phyloP scores from a whole-genome alignment of 2,113 vertebrate genomes.

The Tapirus terrestris region DNA sequence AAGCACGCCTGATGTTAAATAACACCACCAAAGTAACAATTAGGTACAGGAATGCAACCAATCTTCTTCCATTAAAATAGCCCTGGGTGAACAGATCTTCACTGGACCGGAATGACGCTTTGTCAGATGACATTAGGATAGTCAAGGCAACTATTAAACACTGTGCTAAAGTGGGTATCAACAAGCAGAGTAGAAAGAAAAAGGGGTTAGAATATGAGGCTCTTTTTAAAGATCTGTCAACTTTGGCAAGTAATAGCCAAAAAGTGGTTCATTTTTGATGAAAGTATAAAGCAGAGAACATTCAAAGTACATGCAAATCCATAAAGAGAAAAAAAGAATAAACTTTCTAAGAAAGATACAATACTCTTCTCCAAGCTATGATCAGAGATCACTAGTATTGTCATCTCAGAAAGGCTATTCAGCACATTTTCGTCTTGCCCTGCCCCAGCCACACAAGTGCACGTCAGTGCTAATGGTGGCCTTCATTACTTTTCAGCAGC shows the following conservation, averaged over 20 bases:
- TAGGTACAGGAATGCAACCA: neutral
- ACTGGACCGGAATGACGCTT: conserved; percentile 11
- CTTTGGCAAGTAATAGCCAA: neutral
- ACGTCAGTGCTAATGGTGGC: rapidly evolving
- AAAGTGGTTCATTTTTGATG: neutral
- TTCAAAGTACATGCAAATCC: conserved; percentile 11
- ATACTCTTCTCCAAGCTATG: neutral
- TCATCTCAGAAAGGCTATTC: neutral
- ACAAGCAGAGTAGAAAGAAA: neutral
- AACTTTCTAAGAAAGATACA: neutral
- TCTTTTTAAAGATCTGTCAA: conserved; percentile 26
- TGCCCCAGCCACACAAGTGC: neutral
- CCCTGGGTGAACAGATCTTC: neutral
- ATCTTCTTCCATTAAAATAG: neutral
- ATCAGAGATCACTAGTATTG: neutral
- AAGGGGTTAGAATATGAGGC: neutral
- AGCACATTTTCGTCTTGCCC: neutral
- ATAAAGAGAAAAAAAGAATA: neutral
- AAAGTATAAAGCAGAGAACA: conserved; percentile 3
- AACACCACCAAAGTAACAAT: conserved; percentile 4
- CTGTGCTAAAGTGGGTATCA: neutral
- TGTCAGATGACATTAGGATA: conserved; percentile 18
- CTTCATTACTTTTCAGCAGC: neutral
- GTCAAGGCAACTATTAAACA: neutral
- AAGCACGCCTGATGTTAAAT: neutral